Percentiles rank a stretch among this genome's conserved stretches.
Conservation (phyloP, 2,888 invertebrate genomes). For the Drosophila cracens region DNA sequence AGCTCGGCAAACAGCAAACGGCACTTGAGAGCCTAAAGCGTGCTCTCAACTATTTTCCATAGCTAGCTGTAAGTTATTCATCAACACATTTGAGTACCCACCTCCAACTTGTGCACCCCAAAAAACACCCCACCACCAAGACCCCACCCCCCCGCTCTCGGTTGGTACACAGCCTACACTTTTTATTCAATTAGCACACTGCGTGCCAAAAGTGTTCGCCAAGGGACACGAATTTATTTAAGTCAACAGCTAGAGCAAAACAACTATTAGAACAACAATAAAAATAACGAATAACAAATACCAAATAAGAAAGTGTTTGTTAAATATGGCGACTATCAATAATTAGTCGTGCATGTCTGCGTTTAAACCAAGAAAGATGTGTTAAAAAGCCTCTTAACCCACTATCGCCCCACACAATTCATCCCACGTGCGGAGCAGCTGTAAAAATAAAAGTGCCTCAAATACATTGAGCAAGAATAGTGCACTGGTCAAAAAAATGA, state of each 20-base stretch:
- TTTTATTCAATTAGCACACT: constrained; percentile 74
- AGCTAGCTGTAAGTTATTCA: constrained; percentile 38
- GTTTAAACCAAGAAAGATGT: constrained; percentile 32
- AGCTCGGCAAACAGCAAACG: constrained; percentile 20
- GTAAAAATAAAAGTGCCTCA: constrained; percentile 28
- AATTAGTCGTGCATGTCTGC: constrained; percentile 33
- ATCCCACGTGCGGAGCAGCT: background rate
- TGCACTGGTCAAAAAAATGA: constrained; percentile 27
- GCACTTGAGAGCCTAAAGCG: constrained; percentile 36
- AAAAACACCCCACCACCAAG: too few relatives aligned
- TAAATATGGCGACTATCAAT: constrained; percentile 20
- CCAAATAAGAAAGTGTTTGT: constrained; percentile 7
- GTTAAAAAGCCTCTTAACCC: constrained; percentile 5
- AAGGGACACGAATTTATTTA: constrained; percentile 66
- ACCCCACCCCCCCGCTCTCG: background rate
- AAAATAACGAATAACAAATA: constrained; percentile 55
- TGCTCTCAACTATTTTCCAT: constrained; percentile 44
- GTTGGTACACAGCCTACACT: constrained; percentile 41
- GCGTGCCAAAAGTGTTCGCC: constrained; percentile 41
- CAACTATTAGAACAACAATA: constrained; percentile 24
- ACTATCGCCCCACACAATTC: background rate
- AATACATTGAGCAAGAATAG: constrained; percentile 29
- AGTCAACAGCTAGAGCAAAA: constrained; percentile 44
- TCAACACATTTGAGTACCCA: constrained; percentile 9
- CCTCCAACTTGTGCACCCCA: background rate